These are phyloP conservation scores for Leptinotarsa texana DNA, from an alignment of 1,140 invertebrate genomes.

Conservation along the genomic window DNA sequence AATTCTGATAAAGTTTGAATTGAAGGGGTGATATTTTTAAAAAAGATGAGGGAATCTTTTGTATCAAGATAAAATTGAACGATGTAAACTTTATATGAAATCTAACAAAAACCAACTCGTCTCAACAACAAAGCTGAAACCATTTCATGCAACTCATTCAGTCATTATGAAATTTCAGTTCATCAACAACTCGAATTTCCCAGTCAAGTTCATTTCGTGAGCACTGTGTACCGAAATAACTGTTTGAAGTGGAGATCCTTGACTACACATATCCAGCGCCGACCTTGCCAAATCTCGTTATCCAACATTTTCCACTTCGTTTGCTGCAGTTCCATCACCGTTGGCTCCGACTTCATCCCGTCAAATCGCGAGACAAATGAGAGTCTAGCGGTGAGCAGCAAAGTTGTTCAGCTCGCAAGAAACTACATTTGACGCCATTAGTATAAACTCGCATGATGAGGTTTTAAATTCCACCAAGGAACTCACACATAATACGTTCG, in stretches of 20 bases:
- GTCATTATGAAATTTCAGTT: too few species aligned
- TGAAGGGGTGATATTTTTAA: too few species aligned
- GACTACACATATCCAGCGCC: background rate
- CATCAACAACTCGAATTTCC: too few species aligned
- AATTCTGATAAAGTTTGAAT: too few species aligned
- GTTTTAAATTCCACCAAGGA: conserved; percentile 11
- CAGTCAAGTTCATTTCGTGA: too few species aligned
- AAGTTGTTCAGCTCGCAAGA: conserved; percentile 16
- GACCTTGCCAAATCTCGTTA: conserved; percentile 24
- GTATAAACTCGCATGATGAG: conserved; percentile 23
- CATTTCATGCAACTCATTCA: too few species aligned
- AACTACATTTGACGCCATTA: conserved; percentile 13
- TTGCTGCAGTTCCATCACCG: conserved; percentile 16
- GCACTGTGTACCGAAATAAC: too few species aligned
- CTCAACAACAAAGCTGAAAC: too few species aligned
- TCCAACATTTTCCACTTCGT: conserved; percentile 23
- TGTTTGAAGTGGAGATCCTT: background rate
- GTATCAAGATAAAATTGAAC: too few species aligned
- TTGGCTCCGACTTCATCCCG: conserved; percentile 12
- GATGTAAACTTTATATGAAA: too few species aligned
- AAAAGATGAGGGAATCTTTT: too few species aligned
- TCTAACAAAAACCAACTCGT: too few species aligned
- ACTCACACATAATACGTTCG: background rate
- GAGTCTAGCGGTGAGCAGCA: conserved; percentile 17
- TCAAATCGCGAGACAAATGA: conserved; percentile 19